These are phyloP conservation scores for Ecliptopera silaceata DNA, from an alignment of 2,888 invertebrate genomes.

Conservation along the genomic window DNA sequence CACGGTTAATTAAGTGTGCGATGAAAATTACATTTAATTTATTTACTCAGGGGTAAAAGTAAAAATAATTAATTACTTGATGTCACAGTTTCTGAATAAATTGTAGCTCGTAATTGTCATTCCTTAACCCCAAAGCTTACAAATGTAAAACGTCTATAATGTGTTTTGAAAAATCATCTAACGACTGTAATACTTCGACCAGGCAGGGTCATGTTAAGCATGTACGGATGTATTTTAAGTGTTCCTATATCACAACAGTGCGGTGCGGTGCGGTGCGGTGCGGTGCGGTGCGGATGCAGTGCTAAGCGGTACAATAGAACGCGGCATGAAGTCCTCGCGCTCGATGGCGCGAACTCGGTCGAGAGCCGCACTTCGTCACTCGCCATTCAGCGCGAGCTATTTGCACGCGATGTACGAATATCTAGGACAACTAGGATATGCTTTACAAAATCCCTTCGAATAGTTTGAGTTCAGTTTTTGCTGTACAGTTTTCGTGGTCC, in stretches of 20 bases:
- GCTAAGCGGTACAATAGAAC: background rate
- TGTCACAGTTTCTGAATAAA: no score
- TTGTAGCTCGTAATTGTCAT: no score
- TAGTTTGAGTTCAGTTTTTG: background rate
- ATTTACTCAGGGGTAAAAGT: constrained; percentile 6
- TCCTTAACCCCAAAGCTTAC: no score
- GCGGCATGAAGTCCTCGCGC: constrained; percentile 1
- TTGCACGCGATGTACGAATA: constrained; percentile 20
- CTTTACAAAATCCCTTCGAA: background rate
- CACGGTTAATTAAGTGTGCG: constrained; percentile 20
- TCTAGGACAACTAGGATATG: constrained; percentile 24
- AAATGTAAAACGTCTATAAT: no score
- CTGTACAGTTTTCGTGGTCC: no score
- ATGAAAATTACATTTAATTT: constrained; percentile 16
- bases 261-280: background rate
- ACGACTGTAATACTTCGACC: no score
- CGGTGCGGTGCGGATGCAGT: background rate
- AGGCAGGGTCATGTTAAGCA: no score
- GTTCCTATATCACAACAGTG: no score
- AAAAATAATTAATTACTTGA: no score
- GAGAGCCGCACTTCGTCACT: constrained; percentile 22
- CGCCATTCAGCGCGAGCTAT: constrained; percentile 27
- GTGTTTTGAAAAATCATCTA: no score
- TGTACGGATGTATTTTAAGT: background rate
- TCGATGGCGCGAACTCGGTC: constrained; percentile 13